Evolutionary conservation across 2,888 invertebrate species (phyloP).

Genomic region (Idaea aversata): DNA sequence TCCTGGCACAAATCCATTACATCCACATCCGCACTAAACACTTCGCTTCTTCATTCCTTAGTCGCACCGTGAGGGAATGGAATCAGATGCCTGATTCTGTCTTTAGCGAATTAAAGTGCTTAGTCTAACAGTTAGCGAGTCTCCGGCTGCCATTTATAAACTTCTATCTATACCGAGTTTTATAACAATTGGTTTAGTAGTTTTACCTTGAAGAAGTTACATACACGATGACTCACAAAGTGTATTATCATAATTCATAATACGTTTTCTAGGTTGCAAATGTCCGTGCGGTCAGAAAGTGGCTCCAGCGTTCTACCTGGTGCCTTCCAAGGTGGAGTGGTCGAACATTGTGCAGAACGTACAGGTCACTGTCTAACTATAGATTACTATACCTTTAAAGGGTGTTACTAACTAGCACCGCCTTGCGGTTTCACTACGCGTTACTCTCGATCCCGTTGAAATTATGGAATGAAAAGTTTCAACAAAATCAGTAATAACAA

Average conservation of each 20-base stretch:
- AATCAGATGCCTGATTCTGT: neutral
- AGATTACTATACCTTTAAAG: neutral
- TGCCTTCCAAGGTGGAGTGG: conserved; percentile 94
- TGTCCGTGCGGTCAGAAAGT: conserved; percentile 95
- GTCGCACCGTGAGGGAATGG: neutral
- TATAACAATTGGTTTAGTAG: too few species aligned
- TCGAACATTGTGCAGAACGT: conserved; percentile 94
- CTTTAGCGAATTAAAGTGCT: neutral
- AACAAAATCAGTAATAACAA: too few species aligned
- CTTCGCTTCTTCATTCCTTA: neutral
- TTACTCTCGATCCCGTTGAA: too few species aligned
- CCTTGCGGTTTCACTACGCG: too few species aligned
- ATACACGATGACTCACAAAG: too few species aligned
- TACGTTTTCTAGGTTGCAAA: conserved; percentile 83
- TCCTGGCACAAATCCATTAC: too few species aligned
- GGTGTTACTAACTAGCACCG: too few species aligned
- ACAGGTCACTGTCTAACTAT: conserved; percentile 85
- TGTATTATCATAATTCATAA: conserved; percentile 5
- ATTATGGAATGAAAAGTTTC: too few species aligned
- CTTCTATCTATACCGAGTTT: neutral
- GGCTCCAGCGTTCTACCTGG: conserved; percentile 94
- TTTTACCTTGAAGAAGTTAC: too few species aligned
- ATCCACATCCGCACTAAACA: neutral
- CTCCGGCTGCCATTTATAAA: neutral
- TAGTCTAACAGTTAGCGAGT: neutral